Evolutionary conservation across 2,797 vertebrate genomes (phyloP), one percentile per base, ranked within the genome.

Genomic region (Centroberyx gerrardi): DNA sequence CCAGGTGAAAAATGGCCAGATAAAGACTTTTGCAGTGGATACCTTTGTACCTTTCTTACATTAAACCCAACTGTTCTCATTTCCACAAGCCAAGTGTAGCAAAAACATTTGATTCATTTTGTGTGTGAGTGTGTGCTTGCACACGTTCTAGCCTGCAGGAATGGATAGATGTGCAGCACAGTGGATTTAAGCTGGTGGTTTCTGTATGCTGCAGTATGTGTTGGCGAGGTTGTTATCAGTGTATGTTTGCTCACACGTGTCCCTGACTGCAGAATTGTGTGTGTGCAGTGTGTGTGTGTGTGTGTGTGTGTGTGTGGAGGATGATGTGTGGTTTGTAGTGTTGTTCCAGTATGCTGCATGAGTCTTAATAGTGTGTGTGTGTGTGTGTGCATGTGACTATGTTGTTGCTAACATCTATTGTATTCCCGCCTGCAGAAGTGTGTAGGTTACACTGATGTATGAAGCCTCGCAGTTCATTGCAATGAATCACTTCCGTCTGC

Each of bases 401-500:
- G 1, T 22, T 22, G 31, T 17, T 27, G 42, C 33, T 33, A 5
- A 33, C 17, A 40, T 44, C n/a, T 40, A 31, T 18, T 51, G 48
- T 6, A 33, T 14, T 18, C n/a, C 13, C 22, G 59, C 13, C n/a
- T 28, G 36, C 42, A 22, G 36, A 40, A 12, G 60, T 46, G 68
- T 61, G 55, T 58, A 5, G 22, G 31, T 68, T 60, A 54, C 28
- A 33, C 42, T 68, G 63, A 71, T 66, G 46, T 74, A 64, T 64
- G 65, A 69, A 78, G 61, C 8, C 42, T 72, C 62, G 63, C 1
- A 15, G 51, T 60, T 65, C 55, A 38, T 18, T 42, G n/a, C 53
- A 59, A 69, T 60, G 60, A 74, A 65, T 74, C 77, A 69, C 61
- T 74, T 74, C 65, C 46, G 0, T 10, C 53, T 59, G 28, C 48